Evolutionary conservation across 2,797 vertebrate species (phyloP).

Genomic region (Urophycis tenuis): DNA sequence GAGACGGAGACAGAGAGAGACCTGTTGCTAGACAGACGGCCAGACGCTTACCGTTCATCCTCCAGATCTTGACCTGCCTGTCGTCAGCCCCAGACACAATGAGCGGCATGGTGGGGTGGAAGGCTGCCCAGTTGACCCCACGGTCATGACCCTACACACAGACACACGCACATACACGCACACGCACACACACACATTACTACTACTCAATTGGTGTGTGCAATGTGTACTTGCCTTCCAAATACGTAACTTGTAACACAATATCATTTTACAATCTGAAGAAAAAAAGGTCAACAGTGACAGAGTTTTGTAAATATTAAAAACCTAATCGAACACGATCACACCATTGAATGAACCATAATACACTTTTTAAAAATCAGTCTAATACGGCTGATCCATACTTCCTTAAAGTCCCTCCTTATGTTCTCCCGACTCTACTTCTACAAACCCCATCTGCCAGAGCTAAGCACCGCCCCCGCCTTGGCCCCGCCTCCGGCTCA

Average conservation of each 20-base stretch:
- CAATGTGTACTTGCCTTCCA: too few relatives aligned
- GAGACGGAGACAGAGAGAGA: too few relatives aligned
- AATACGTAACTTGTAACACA: too few relatives aligned
- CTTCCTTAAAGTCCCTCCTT: not conserved
- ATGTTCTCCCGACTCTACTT: not conserved
- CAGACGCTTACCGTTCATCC: conserved; percentile 79
- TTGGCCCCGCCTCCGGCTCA: conserved; percentile 44
- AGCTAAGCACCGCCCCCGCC: not conserved
- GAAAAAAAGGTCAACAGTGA: not conserved
- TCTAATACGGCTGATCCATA: not conserved
- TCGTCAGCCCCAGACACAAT: conserved; percentile 96
- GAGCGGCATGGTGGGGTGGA: conserved; percentile 95
- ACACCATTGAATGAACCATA: too few relatives aligned
- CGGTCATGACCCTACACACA: conserved; percentile 84
- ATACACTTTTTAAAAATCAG: not conserved
- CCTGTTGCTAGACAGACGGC: not conserved
- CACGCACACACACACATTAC: not conserved
- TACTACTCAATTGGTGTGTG: too few relatives aligned
- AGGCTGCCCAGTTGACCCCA: conserved; percentile 96
- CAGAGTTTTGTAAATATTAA: too few relatives aligned
- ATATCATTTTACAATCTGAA: not conserved
- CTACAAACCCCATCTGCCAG: not conserved
- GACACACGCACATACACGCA: conserved; percentile 9
- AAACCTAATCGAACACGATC: too few relatives aligned
- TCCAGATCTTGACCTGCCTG: conserved; percentile 96